phyloP scores from a whole-genome alignment of 2,888 invertebrate genomes.

The Drosophila niveifrons region DNA sequence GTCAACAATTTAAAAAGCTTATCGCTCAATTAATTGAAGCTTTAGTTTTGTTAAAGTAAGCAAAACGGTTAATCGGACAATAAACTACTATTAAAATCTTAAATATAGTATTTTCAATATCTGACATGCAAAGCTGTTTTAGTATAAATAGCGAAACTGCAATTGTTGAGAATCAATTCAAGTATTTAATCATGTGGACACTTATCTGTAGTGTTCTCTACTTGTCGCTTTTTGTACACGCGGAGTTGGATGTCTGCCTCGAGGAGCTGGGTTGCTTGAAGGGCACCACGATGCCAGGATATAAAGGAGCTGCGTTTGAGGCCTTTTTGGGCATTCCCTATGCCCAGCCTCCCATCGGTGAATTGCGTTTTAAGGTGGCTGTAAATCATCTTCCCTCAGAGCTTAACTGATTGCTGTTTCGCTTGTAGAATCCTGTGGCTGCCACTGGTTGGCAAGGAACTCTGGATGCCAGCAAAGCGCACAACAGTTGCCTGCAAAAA shows the following conservation, averaged over 20 bases:
- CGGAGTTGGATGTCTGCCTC: slow-evolving; percentile 69
- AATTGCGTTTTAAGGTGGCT: slow-evolving; percentile 80
- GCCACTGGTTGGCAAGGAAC: slow-evolving; percentile 65
- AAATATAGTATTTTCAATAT: neutral
- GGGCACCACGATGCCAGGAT: slow-evolving; percentile 75
- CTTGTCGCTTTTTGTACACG: slow-evolving; percentile 7
- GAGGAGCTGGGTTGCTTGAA: slow-evolving; percentile 73
- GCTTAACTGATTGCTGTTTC: neutral
- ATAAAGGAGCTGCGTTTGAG: slow-evolving; percentile 72
- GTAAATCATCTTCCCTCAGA: neutral
- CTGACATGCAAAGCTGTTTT: slow-evolving; percentile 25
- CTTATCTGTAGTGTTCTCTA: neutral
- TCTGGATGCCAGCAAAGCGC: slow-evolving; percentile 80
- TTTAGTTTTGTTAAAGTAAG: slow-evolving; percentile 2
- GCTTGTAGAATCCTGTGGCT: slow-evolving; percentile 77
- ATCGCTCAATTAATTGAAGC: neutral
- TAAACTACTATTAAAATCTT: neutral
- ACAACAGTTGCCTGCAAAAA: slow-evolving; percentile 85
- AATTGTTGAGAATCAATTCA: neutral
- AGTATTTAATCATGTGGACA: slow-evolving; percentile 14
- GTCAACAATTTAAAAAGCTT: neutral
- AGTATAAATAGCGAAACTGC: slow-evolving; percentile 27
- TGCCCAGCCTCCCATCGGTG: slow-evolving; percentile 82
- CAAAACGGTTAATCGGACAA: neutral
- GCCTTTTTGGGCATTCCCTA: slow-evolving; percentile 84